Percentiles rank a stretch among this genome's conserved stretches.
phyloP scores from a whole-genome alignment of 2,888 invertebrate species.

The Drosophila ustulata region DNA sequence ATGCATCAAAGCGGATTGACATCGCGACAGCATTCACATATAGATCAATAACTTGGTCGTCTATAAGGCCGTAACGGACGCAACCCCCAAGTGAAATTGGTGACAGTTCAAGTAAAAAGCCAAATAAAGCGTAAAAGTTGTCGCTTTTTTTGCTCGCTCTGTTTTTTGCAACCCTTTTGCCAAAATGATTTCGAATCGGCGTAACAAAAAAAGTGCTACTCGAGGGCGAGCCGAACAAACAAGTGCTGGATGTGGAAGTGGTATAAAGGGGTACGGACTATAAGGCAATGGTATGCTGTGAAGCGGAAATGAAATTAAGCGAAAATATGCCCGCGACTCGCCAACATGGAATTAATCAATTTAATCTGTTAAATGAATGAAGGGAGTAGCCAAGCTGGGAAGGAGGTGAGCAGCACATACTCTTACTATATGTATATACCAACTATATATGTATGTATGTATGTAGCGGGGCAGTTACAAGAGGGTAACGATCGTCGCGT shows the following conservation, averaged over 20 bases:
- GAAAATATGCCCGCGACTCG: conserved; percentile 72
- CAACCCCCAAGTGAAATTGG: conserved; percentile 64
- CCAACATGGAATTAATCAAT: conserved; percentile 84
- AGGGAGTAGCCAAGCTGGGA: not conserved
- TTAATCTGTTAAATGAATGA: conserved; percentile 82
- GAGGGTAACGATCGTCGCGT: conserved; percentile 37
- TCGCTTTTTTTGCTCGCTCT: not conserved
- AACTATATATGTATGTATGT: not conserved
- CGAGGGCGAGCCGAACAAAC: conserved; percentile 76
- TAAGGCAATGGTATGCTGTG: conserved; percentile 28
- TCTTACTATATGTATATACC: not conserved
- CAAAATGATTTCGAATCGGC: conserved; percentile 54
- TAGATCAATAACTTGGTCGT: conserved; percentile 67
- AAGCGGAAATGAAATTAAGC: conserved; percentile 83
- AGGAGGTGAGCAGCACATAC: conserved; percentile 2
- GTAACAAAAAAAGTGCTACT: conserved; percentile 77
- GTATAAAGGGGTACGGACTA: not conserved
- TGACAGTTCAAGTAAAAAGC: conserved; percentile 57
- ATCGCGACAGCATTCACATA: conserved; percentile 62
- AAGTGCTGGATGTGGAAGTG: conserved; percentile 51
- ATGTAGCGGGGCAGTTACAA: conserved; percentile 9
- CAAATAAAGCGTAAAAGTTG: conserved; percentile 56
- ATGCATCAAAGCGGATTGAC: conserved; percentile 78
- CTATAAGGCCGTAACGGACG: conserved; percentile 11
- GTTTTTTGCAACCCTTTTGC: conserved; percentile 76